Evolutionary conservation across 2,888 invertebrate genomes (phyloP), one percentile per base, ranked within the genome.

Genomic region (Argyresthia albistria): DNA sequence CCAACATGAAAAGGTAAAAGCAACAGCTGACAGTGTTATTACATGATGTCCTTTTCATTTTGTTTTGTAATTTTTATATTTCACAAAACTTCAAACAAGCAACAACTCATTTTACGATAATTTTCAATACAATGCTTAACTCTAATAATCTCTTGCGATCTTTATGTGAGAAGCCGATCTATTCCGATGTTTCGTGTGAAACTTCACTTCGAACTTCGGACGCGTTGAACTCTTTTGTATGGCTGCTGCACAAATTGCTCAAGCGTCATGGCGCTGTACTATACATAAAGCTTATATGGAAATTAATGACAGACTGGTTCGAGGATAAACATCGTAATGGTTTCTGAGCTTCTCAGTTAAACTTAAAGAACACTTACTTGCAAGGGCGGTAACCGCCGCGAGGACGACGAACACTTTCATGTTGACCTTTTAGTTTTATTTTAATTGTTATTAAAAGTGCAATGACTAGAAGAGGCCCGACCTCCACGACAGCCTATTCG

Each of bases 351-450:
- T 45, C 14, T 9, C 14, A 14, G 10, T 8, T 45, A 15, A 10
- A 15, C 9, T 8, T 45, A 16, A 25, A 45, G 12, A 15, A 47
- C 46, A 83, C 86, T 87, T 76, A 87, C 87, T 83, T 70, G 87
- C 84, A 64, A 87, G 61, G 60, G 86, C 83, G 63, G 81, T 69
- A 63, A 73, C 73, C 57, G 86, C 80, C 64, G 83, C 73, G 64
- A 87, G 65, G 57, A 82, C 81, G 73, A 87, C 78, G 80, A 86
- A 83, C 81, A 86, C 86, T 86, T 84, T 87, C 87, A 87, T 87
- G 73, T 60, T 82, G 83, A 76, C 69, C 70, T 78, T 80, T 77
- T 63, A 64, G 70, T 78, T 73, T 59, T n/a, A n/a, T n/a, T 59
- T 56, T 35, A 25, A 64, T 61, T 69, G 10, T 43, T 50, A 46